Evolutionary conservation across 1,140 invertebrate species (phyloP), one percentile per base, ranked within the genome.

Genomic region (Spodoptera frugiperda): DNA sequence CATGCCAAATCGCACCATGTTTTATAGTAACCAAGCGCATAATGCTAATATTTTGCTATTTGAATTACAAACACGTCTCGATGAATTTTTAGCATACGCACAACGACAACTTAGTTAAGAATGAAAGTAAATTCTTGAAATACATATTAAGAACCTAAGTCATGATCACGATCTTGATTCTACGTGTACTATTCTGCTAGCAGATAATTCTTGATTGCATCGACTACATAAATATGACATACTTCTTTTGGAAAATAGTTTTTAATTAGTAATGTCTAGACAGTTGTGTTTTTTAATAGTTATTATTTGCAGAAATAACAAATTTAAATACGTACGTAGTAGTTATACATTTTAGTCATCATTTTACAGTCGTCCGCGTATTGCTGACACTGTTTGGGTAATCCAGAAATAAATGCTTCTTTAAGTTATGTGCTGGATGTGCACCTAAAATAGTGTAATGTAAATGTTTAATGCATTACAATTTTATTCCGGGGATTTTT

Each of bases 1-100:
- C 39, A 74, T 61, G 17, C 71, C 71, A 55, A 72, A 72, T 72
- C 68, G 68, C 14, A 71, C 30, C 17, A 57, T 46, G 19, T 57
- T 68, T 68, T 68, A 68, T 33, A 53, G 46, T n/a, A 54, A 51
- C 53, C 48, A 30, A 70, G 25, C 19, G 19, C 46, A 48, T 67
- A 6, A 39, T 61, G 30, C 30, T 44, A 25, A 63, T 39, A 15
- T 61, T 63, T 4, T 61, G 30, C 39, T 30, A 39, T 39, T 63
- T 53, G 8, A 53, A 19, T 15, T 19, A 53, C 15, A 17, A 53
- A 8, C 15, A 53, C 17, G 51, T 53, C 10, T 10, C 15, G 5
- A 10, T 53, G 15, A 15, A n/a, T 17, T 17, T 53, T 39, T 4
- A 10, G 33, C 9, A 39, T 1, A 4, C 33, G 5, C 33, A 39